Percentiles rank a stretch among this genome's conserved stretches.
Evolutionary conservation across 2,797 vertebrate species (phyloP).

Genomic region (Megalops cyprinoides): DNA sequence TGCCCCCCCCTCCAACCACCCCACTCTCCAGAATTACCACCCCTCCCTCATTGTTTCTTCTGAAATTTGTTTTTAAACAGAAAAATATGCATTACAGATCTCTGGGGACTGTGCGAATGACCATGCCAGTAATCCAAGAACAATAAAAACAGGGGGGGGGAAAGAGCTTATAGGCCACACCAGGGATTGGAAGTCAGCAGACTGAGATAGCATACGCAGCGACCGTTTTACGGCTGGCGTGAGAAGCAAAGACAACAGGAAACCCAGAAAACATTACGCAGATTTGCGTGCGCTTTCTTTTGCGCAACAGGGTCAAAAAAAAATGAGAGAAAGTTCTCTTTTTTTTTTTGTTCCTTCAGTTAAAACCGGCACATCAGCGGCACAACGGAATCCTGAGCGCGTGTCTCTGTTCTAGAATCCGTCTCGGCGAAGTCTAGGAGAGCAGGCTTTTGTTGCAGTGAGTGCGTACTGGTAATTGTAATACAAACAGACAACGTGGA

Average conservation of each 20-base stretch:
- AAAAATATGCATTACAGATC: slow-evolving; percentile 39
- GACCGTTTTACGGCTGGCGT: slow-evolving; percentile 46
- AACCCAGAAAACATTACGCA: slow-evolving; percentile 37
- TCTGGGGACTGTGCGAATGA: slow-evolving; percentile 39
- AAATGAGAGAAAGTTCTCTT: neutral
- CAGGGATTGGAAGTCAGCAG: slow-evolving; percentile 52
- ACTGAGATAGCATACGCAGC: slow-evolving; percentile 51
- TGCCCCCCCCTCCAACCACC: slow-evolving; percentile 46
- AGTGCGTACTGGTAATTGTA: slow-evolving; percentile 25
- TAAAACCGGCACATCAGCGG: slow-evolving; percentile 3
- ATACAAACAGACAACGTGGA: slow-evolving; percentile 34
- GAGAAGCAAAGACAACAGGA: slow-evolving; percentile 48
- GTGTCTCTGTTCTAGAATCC: slow-evolving; percentile 30
- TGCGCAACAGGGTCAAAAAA: neutral
- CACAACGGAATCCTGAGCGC: slow-evolving; percentile 24
- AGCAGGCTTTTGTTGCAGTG: slow-evolving; percentile 32
- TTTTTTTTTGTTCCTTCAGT: no score
- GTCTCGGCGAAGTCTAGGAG: slow-evolving; percentile 27
- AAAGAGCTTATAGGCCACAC: slow-evolving; percentile 45
- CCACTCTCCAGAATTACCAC: slow-evolving; percentile 43
- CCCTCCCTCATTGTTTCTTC: slow-evolving; percentile 37
- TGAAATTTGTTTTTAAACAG: slow-evolving; percentile 40
- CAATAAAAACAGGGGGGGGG: slow-evolving; percentile 42
- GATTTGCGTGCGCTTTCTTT: slow-evolving; percentile 33
- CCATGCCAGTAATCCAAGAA: slow-evolving; percentile 35